Evolutionary conservation across 2,797 vertebrate species (phyloP), one percentile per base, ranked within the genome.

Genomic region (Limnodromus scolopaceus): DNA sequence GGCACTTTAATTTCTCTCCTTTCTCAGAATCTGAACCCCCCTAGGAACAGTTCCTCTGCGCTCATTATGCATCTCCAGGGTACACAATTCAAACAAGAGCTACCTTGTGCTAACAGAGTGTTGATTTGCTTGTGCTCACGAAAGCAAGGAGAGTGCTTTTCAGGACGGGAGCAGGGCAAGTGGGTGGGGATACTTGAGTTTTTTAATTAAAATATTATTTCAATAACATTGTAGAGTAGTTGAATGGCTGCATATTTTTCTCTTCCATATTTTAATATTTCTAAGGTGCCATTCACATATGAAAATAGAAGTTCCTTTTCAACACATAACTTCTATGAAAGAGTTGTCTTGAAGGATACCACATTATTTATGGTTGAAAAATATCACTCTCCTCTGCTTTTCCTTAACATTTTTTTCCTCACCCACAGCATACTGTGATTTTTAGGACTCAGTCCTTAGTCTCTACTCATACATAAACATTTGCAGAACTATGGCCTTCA

Each of bases 1-100:
- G 41, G 71, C 60, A 71, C 64, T 93, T 87, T 34, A 89, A 90
- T 93, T 94, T 89, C 39, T 89, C 84, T 87, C 34, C 48, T 88
- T 84, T 89, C 54, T 89, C 64, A 87, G 89, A 77, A 92, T 38
- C 38, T 61, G 77, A 94, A 36, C 30, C 14, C 36, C 18, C n/a
- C 39, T 16, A 53, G 46, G 78, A 95, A 36, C 36, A 63, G 72
- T 48, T 92, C 48, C 82, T 87, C 79, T 81, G 61, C 53, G 1
- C 46, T 96, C 60, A 74, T 95, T 97, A 95, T 94, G 82, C 84
- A 81, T 92, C 82, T 96, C 92, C 69, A 92, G 90, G 84, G 92
- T 88, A 87, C 74, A 76, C 77, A 88, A 75, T 79, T 90, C 86
- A 94, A 95, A 97, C 93, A 96, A 94, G 87, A 88, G 74, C 65